Conservation (phyloP, 2,113 vertebrate genomes). For the Otus sunia region DNA sequence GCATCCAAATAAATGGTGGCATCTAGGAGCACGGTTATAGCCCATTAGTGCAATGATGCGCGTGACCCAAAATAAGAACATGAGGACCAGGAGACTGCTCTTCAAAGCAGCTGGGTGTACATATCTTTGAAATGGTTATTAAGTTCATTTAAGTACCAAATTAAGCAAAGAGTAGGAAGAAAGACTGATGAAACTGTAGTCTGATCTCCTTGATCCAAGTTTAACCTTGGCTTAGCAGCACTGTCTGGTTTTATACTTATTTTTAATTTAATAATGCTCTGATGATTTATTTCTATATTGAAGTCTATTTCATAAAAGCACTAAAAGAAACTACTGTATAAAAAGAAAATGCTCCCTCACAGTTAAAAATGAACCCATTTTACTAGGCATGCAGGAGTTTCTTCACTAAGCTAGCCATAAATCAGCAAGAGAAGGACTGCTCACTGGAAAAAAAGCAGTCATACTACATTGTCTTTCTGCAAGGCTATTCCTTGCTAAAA, state of each 20-base stretch:
- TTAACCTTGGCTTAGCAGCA: conserved; percentile 31
- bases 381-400: not conserved
- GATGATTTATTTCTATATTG: conserved; percentile 34
- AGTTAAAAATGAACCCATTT: not conserved
- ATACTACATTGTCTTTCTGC: not conserved
- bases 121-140: conserved; percentile 1
- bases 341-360: not conserved
- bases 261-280: conserved; percentile 35
- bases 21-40: not conserved
- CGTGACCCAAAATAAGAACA: conserved; percentile 3
- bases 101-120: conserved; percentile 37
- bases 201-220: conserved; percentile 31
- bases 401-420: not conserved
- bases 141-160: conserved; percentile 29
- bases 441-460: not conserved
- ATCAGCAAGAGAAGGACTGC: not conserved
- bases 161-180: conserved; percentile 32
- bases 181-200: conserved; percentile 24
- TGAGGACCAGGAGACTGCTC: not conserved
- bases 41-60: not conserved
- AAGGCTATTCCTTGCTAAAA: not conserved
- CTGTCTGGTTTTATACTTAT: not conserved
- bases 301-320: not conserved
- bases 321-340: not conserved
- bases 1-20: not conserved